phyloP scores from a whole-genome alignment of 2,113 vertebrate genomes.

The Melanocharis versteri region DNA sequence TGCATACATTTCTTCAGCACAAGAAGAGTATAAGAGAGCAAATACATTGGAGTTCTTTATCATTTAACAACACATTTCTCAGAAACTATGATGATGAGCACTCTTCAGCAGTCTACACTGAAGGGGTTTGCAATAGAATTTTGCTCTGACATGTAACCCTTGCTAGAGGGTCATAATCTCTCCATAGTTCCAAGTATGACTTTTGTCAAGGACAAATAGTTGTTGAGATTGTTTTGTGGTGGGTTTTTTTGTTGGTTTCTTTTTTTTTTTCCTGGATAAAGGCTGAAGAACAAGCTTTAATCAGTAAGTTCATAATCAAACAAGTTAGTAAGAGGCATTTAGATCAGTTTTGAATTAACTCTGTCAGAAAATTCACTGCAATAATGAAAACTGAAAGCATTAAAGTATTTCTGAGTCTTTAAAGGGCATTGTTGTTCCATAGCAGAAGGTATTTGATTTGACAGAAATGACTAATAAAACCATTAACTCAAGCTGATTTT shows the following conservation, averaged over 20 bases:
- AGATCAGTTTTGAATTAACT: not conserved
- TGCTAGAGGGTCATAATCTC: not conserved
- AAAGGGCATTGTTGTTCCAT: not conserved
- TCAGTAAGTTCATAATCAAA: not conserved
- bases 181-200: not conserved
- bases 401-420: not conserved
- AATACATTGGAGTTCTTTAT: not conserved
- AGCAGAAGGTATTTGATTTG: not conserved
- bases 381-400: not conserved
- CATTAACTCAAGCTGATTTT: not conserved
- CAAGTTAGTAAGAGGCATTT: not conserved
- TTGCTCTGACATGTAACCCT: not conserved
- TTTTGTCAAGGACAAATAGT: not conserved
- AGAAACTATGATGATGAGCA: not conserved
- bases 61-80: not conserved
- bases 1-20: not conserved
- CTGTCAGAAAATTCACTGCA: not conserved
- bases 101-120: not conserved
- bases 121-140: not conserved
- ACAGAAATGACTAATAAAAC: conserved; percentile 1
- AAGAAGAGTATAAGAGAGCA: not conserved
- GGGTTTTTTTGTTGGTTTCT: not conserved
- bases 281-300: not conserved
- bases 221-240: not conserved
- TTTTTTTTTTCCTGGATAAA: not conserved